Percentiles rank a stretch among this genome's conserved stretches.
Evolutionary conservation across 2,888 invertebrate species (phyloP).

Genomic region (Limnephilus marmoratus): DNA sequence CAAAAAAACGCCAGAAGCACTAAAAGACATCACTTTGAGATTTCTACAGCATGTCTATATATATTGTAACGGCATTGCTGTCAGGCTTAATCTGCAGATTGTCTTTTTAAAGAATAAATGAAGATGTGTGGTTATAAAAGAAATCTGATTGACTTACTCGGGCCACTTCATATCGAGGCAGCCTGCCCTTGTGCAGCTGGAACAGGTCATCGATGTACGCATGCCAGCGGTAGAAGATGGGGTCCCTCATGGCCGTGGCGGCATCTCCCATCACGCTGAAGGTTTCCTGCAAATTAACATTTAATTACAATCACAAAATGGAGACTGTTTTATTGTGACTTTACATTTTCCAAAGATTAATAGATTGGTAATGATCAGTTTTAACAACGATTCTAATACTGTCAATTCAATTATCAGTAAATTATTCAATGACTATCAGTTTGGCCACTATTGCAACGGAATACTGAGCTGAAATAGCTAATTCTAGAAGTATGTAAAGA

Average conservation of each 20-base stretch:
- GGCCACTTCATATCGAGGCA: slow-evolving; percentile 80
- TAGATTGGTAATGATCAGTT: background rate
- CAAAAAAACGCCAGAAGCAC: background rate
- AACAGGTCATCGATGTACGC: slow-evolving; percentile 88
- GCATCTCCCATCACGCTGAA: slow-evolving; percentile 91
- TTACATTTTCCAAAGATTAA: background rate
- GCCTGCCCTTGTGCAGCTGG: slow-evolving; percentile 83
- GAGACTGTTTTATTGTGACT: background rate
- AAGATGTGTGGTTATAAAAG: background rate
- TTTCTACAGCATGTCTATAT: no score
- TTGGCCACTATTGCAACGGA: no score
- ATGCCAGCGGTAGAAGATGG: slow-evolving; percentile 92
- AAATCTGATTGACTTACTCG: slow-evolving; percentile 73
- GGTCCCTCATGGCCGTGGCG: slow-evolving; percentile 91
- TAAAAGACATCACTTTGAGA: no score
- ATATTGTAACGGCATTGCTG: no score
- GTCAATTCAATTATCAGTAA: no score
- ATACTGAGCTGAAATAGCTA: no score
- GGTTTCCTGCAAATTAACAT: slow-evolving; percentile 78
- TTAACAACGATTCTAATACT: no score
- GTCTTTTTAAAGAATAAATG: background rate
- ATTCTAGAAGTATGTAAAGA: no score
- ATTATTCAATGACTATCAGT: no score
- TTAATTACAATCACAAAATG: slow-evolving; percentile 9
- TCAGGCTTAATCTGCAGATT: no score